Evolutionary conservation across 2,113 vertebrate genomes (phyloP), one percentile per base, ranked within the genome.

Genomic region (Erinaceus europaeus): DNA sequence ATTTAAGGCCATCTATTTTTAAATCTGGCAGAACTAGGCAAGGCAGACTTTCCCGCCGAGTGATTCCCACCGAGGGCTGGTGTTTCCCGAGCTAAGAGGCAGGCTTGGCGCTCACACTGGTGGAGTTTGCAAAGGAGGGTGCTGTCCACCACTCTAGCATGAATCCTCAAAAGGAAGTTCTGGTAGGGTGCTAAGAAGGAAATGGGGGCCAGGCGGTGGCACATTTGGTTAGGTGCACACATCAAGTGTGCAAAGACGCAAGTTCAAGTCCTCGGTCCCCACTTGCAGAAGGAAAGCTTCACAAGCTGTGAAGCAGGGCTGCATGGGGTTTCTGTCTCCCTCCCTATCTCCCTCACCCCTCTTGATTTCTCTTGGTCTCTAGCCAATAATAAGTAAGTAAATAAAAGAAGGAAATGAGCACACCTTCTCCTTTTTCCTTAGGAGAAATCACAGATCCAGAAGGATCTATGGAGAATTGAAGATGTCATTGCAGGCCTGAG

Each of bases 381-480:
- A n/a, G n/a, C n/a, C n/a, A n/a, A n/a, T n/a, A n/a, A n/a, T n/a
- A n/a, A n/a, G n/a, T n/a, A n/a, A n/a, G n/a, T n/a, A n/a, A n/a
- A n/a, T n/a, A n/a, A n/a, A n/a, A n/a, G n/a, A n/a, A n/a, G n/a
- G n/a, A n/a, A n/a, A n/a, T n/a, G n/a, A n/a, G n/a, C n/a, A n/a
- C n/a, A n/a, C n/a, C n/a, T 10, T 5, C 38, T 36, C 50, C 90
- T 36, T 14, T 91, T 40, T 13, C 91, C 79, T 55, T 95, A 99
- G 97, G 99, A 99, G 96, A 98, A 98, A 94, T 96, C 97, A 14
- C 98, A 99, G 97, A 97, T 99, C 94, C 98, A 98, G 80, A 99
- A 99, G 92, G 99, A 99, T 94, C 97, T 99, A 86, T 99, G 99
- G 99, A 98, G 98, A 94, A 98, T 99, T 61, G 98, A 99, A 96